A percentile compares a stretch with the other conserved stretches of the same genome.
Evolutionary conservation across 2,113 vertebrate genomes (phyloP).

Genomic region (Alces alces): DNA sequence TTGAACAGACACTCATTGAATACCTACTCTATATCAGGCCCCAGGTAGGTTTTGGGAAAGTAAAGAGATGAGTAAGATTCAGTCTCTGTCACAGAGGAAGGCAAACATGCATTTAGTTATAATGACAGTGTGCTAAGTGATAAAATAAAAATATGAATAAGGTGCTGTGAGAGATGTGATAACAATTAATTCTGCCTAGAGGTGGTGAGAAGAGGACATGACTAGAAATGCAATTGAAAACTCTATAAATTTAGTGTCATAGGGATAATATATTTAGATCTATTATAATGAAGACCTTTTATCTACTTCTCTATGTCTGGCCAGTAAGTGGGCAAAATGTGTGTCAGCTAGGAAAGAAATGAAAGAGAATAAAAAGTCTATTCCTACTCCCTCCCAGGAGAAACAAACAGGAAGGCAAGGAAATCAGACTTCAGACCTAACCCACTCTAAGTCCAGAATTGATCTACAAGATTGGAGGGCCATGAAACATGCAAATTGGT

Average conservation of each 20-base stretch:
- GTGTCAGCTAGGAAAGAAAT: neutral
- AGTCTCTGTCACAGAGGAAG: neutral
- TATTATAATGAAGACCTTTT: neutral
- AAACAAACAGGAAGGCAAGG: neutral
- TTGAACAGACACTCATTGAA: neutral
- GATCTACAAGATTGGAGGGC: neutral
- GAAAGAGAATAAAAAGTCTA: neutral
- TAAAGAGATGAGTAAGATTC: neutral
- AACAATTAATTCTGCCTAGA: slow-evolving; percentile 55
- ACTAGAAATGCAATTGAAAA: slow-evolving; percentile 34
- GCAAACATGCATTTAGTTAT: slow-evolving; percentile 44
- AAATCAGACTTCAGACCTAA: neutral
- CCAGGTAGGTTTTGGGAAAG: neutral
- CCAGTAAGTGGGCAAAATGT: neutral
- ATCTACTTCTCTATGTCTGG: neutral
- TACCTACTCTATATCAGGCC: neutral
- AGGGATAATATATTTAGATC: slow-evolving; percentile 25
- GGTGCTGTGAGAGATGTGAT: slow-evolving; percentile 2
- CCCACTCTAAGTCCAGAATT: neutral
- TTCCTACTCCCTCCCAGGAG: neutral
- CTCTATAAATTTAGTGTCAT: neutral
- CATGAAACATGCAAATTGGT: neutral
- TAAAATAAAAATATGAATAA: slow-evolving; percentile 34
- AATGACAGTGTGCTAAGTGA: slow-evolving; percentile 44
- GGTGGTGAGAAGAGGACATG: slow-evolving; percentile 5